Evolutionary conservation across 2,113 vertebrate genomes (phyloP).

Genomic region (Tragelaphus strepsiceros): DNA sequence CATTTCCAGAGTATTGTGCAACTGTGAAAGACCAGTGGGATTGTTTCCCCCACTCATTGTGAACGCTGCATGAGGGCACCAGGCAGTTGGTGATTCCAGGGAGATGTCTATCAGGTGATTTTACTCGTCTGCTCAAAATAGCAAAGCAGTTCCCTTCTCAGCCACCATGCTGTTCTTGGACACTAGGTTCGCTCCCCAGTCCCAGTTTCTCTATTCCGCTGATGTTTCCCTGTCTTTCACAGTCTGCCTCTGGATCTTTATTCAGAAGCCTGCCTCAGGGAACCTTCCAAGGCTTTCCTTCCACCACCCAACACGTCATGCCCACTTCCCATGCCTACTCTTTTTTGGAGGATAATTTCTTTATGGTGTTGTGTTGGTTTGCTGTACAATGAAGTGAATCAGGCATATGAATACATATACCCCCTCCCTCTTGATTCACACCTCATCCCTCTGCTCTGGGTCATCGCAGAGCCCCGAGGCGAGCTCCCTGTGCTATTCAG

Average conservation of each 20-base stretch:
- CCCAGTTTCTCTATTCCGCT: neutral
- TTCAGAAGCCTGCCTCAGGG: neutral
- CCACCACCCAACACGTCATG: accelerated
- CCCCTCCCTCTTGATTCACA: neutral
- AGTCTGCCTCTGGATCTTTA: neutral
- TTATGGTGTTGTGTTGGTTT: neutral
- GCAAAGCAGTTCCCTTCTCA: neutral
- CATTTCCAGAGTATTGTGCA: neutral
- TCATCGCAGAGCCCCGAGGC: neutral
- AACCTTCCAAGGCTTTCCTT: neutral
- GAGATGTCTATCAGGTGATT: neutral
- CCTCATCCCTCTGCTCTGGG: accelerated
- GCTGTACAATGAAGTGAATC: neutral
- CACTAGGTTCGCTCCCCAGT: accelerated
- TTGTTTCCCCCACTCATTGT: accelerated
- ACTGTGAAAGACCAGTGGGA: neutral
- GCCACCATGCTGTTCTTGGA: neutral
- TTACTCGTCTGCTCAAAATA: neutral
- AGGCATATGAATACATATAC: neutral
- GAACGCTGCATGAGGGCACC: neutral
- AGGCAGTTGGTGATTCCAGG: neutral
- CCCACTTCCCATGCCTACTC: neutral
- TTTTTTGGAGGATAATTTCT: neutral
- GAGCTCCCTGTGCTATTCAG: accelerated
- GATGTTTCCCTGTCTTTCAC: neutral